Evolutionary conservation across 2,888 invertebrate species (phyloP).

Genomic region (Lysandra bellargus): DNA sequence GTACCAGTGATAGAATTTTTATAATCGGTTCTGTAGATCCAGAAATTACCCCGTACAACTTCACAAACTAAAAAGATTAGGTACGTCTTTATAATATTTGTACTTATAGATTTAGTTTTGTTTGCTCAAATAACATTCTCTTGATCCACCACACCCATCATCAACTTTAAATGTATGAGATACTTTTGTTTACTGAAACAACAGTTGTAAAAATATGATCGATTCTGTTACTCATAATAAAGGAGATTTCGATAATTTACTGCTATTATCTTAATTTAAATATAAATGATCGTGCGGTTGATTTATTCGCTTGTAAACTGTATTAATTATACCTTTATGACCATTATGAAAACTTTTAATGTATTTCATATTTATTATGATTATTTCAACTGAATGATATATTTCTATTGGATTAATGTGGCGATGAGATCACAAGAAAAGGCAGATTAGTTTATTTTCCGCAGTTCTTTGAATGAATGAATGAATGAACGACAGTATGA

Average conservation of each 20-base stretch:
- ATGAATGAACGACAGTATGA: slow-evolving; percentile 4
- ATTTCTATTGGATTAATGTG: background rate
- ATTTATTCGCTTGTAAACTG: background rate
- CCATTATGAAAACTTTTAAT: slow-evolving; percentile 12
- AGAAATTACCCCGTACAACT: no score
- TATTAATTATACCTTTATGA: slow-evolving; percentile 4
- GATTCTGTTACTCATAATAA: background rate
- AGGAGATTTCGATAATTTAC: slow-evolving; percentile 3
- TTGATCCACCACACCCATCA: background rate
- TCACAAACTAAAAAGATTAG: no score
- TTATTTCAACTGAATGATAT: background rate
- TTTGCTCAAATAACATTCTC: background rate
- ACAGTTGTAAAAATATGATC: slow-evolving; percentile 5
- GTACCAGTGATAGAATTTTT: no score
- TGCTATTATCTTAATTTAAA: slow-evolving; percentile 25
- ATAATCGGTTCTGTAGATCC: no score
- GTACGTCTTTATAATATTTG: no score
- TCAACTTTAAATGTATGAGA: background rate
- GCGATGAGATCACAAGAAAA: background rate
- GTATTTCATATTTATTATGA: background rate
- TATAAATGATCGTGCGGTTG: slow-evolving; percentile 8
- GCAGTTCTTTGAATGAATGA: slow-evolving; percentile 17
- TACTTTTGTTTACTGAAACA: background rate
- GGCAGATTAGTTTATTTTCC: slow-evolving; percentile 9
- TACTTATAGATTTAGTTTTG: background rate